Conservation (phyloP, 2,113 vertebrate species). For the Rhinogobius similis region DNA sequence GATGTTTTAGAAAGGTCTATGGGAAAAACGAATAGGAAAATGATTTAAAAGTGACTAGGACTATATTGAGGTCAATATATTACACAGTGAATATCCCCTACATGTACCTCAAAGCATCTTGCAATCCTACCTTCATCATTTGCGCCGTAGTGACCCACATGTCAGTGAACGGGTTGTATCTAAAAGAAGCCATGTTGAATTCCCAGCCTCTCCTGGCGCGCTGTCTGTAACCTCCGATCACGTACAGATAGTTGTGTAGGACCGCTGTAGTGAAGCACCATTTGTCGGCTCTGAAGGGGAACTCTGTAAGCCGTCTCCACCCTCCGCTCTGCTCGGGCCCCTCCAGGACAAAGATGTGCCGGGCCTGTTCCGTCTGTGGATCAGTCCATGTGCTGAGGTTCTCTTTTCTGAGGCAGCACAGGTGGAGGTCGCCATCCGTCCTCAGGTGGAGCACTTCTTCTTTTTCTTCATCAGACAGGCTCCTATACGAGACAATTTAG, state of each 20-base stretch:
- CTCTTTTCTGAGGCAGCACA: conserved; percentile 80
- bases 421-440: conserved; percentile 33
- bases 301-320: conserved; percentile 65
- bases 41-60: no score
- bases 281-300: conserved; percentile 80
- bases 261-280: conserved; percentile 82
- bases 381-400: conserved; percentile 66
- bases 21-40: no score
- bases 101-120: not conserved
- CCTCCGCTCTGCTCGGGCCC: conserved; percentile 37
- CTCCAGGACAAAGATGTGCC: conserved; percentile 62
- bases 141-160: conserved; percentile 71
- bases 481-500: conserved; percentile 18
- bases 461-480: conserved; percentile 51
- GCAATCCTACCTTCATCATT: conserved; percentile 71
- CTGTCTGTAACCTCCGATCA: conserved; percentile 78
- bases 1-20: no score
- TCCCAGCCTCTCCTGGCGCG: conserved; percentile 66
- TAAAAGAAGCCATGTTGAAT: conserved; percentile 79
- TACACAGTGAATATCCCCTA: no score
- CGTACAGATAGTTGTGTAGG: conserved; percentile 79
- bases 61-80: no score
- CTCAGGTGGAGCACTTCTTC: conserved; percentile 61
- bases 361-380: conserved; percentile 56
- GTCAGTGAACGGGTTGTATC: conserved; percentile 76